Percentiles rank a stretch among this genome's conserved stretches.
These are phyloP conservation scores for Oryctolagus cuniculus DNA, from an alignment of 2,113 vertebrate genomes.

Conservation along the genomic window DNA sequence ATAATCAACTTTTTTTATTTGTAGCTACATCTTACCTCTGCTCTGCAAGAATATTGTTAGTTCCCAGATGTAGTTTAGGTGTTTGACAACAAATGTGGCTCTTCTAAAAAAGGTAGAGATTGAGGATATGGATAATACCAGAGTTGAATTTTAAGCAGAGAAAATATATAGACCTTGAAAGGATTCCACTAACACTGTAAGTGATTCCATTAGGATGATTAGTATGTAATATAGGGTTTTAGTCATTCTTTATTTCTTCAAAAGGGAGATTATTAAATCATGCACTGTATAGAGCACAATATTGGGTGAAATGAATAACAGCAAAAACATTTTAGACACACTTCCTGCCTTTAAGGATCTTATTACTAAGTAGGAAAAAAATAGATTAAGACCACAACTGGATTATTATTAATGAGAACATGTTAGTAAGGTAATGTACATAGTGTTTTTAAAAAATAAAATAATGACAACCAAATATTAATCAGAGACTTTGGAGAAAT, in stretches of 20 bases:
- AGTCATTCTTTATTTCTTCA: constrained; percentile 15
- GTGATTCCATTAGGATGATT: background rate
- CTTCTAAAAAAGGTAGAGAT: background rate
- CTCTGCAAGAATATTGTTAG: background rate
- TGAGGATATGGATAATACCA: constrained; percentile 26
- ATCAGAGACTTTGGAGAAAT: background rate
- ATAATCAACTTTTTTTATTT: constrained; percentile 28
- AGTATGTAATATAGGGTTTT: constrained; percentile 4
- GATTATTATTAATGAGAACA: background rate
- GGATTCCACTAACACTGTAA: background rate
- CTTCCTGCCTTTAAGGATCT: background rate
- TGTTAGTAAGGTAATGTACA: background rate
- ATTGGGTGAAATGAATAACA: constrained; percentile 7
- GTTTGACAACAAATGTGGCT: background rate
- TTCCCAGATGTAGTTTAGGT: constrained; percentile 35
- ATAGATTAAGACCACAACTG: background rate
- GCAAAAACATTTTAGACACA: background rate
- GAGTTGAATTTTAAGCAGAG: constrained; percentile 36
- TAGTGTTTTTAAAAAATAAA: constrained; percentile 31
- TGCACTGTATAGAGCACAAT: background rate
- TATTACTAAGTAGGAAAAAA: background rate
- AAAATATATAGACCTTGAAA: background rate
- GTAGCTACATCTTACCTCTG: background rate
- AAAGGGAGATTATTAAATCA: background rate
- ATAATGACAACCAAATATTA: constrained; percentile 18